Percentiles rank a stretch among this genome's conserved stretches.
phyloP scores from a whole-genome alignment of 2,888 invertebrate genomes.

The Acrobasis repandana region DNA sequence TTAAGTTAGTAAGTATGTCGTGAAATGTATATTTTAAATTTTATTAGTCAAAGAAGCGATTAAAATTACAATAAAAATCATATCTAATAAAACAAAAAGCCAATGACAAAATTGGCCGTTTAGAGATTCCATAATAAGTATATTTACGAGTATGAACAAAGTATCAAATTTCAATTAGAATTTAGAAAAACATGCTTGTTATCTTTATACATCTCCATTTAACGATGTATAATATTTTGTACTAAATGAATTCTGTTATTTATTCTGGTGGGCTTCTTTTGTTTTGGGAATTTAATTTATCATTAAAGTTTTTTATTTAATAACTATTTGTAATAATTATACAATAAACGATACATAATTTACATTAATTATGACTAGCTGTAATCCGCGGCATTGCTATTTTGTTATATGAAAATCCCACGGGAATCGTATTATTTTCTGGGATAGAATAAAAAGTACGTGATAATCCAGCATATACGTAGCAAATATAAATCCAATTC shows the following conservation, averaged over 20 bases:
- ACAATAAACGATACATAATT: too few relatives aligned
- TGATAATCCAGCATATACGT: too few relatives aligned
- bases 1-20: too few relatives aligned
- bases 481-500: too few relatives aligned
- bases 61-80: slow-evolving; percentile 16
- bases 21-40: background rate
- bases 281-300: background rate
- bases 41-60: background rate
- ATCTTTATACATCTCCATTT: slow-evolving; percentile 12
- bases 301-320: too few relatives aligned
- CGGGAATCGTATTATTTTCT: too few relatives aligned
- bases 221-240: background rate
- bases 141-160: slow-evolving; percentile 34
- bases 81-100: slow-evolving; percentile 25
- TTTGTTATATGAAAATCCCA: too few relatives aligned
- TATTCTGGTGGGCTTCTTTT: background rate
- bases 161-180: slow-evolving; percentile 67
- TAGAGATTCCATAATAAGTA: slow-evolving; percentile 28
- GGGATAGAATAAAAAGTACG: too few relatives aligned
- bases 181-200: slow-evolving; percentile 30
- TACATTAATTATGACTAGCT: too few relatives aligned
- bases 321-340: too few relatives aligned
- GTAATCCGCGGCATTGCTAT: too few relatives aligned
- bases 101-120: slow-evolving; percentile 24
- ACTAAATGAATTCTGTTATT: background rate